phyloP scores from a whole-genome alignment of 2,113 vertebrate genomes.

The Engystomops pustulosus region DNA sequence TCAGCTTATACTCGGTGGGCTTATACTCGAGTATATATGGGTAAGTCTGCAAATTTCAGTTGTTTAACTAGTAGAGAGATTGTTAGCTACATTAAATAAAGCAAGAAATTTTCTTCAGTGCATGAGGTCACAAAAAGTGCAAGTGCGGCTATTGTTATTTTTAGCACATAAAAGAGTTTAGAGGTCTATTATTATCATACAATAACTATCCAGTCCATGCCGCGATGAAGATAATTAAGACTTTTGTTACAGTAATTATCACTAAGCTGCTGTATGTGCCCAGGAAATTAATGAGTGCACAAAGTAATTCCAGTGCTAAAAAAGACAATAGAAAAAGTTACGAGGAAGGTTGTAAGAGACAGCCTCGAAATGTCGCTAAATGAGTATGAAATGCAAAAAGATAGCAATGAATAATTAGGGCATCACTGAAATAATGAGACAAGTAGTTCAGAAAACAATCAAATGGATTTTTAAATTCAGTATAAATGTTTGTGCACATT shows the following conservation, averaged over 20 bases:
- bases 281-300: constrained; percentile 8
- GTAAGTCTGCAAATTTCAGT: too few relatives aligned
- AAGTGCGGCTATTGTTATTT: constrained; percentile 11
- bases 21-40: too few relatives aligned
- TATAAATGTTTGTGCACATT: too few relatives aligned
- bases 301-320: neutral
- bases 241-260: constrained; percentile 28
- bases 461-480: too few relatives aligned
- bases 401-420: neutral
- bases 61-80: too few relatives aligned
- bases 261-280: neutral
- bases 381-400: neutral
- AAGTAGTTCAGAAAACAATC: neutral
- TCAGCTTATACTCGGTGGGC: too few relatives aligned
- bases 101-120: neutral
- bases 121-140: constrained; percentile 4
- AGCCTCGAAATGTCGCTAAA: neutral
- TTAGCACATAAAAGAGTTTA: neutral
- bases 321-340: neutral
- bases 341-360: neutral
- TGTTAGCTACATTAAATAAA: too few relatives aligned
- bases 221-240: neutral
- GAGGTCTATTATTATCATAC: neutral
- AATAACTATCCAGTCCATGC: neutral
- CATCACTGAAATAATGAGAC: neutral